Evolutionary conservation across 2,797 vertebrate genomes (phyloP), one percentile per base, ranked within the genome.

Genomic region (Peromyscus nudipes): DNA sequence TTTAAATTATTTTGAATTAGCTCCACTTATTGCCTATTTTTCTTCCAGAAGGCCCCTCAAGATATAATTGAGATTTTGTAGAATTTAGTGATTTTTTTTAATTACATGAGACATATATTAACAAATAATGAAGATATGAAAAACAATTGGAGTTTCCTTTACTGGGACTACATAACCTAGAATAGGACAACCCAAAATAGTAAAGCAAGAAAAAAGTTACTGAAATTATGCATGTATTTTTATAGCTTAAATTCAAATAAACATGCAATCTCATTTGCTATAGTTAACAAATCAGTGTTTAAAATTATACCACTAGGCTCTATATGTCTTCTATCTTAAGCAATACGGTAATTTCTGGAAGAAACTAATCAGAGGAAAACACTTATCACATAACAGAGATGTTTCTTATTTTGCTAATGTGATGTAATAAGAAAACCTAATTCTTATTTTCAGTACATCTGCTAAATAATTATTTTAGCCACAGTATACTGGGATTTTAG

Each of bases 391-490:
- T 79, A 87, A 77, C n/a, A 69, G 34, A 16, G 9, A 69, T 84
- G 27, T 25, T 76, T 37, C n/a, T 87, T 92, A 77, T 76, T 94
- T 89, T 90, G 85, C 40, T 55, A 95, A 95, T 91, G 23, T 62
- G 7, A 8, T 94, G 17, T 91, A 89, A 86, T 67, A 92, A 86
- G 57, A 3, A 94, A 92, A 52, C 19, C 76, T 19, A 89, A 62
- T 85, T 94, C 2, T 85, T 64, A 6, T 60, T 91, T 71, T 85
- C 11, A 79, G 60, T 71, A 71, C 21, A 34, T 88, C n/a, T 93
- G 14, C 14, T 92, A 21, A 83, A 6, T 96, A 49, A 77, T 84
- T 92, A 31, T 89, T 55, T 75, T 2, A 89, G 34, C 3, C 23
- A 17, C 49, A 4, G 92, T 17, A 75, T 25, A 80, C 9, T 80